Evolutionary conservation across 2,113 vertebrate species (phyloP).

Genomic region (Sinocyclocheilus maitianheensis): DNA sequence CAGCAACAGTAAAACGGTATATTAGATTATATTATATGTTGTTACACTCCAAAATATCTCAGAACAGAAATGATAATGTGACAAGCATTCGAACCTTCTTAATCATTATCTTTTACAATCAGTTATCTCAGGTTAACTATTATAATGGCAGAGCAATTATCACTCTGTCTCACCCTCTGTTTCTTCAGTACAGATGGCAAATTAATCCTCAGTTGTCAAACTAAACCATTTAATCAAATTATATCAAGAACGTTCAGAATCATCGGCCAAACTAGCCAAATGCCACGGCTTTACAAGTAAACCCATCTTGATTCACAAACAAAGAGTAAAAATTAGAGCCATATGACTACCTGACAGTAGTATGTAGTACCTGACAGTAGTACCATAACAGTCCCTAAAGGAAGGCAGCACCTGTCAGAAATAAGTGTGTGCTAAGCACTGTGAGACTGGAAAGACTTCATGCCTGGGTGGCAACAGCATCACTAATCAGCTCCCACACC

Average conservation of each 20-base stretch:
- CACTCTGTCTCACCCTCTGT: conserved; percentile 11
- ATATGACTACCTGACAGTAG: background rate
- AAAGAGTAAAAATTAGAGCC: background rate
- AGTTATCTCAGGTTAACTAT: background rate
- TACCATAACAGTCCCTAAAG: conserved; percentile 3
- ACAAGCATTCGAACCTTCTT: background rate
- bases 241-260: background rate
- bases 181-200: conserved; percentile 8
- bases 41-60: background rate
- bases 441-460: background rate
- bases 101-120: background rate
- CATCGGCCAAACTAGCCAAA: background rate
- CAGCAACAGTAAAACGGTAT: too few species aligned
- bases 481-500: conserved; percentile 32
- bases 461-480: conserved; percentile 15
- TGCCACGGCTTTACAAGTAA: background rate
- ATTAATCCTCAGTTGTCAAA: conserved; percentile 8
- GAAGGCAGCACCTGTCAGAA: background rate
- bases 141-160: background rate
- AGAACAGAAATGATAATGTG: background rate
- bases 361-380: too few species aligned
- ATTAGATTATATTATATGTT: background rate
- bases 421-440: conserved; percentile 20
- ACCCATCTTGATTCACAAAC: conserved; percentile 10
- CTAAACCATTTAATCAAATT: conserved; percentile 24